Evolutionary conservation across 2,888 invertebrate species (phyloP), one percentile per base, ranked within the genome.

Genomic region (Lymantria monacha): DNA sequence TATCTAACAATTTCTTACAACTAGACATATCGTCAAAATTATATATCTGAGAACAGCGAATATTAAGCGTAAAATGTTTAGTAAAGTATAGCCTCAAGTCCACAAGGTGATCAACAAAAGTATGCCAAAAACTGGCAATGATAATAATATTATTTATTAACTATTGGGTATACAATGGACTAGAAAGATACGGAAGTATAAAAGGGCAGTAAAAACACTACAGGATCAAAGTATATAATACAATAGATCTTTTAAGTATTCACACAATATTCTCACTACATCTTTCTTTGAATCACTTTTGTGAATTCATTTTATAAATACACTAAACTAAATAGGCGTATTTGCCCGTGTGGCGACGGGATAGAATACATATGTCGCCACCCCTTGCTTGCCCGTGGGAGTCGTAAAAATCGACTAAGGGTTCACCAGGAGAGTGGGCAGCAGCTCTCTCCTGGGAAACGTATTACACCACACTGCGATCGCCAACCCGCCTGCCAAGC

Each of bases 171-270:
- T 63, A 76, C 62, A 63, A 69, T 69, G 65, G 61, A 59, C 62
- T 72, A 79, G 70, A 81, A 77, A 79, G 72, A 74, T 76, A 74
- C 66, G 67, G 81, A 86, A 83, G 88, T 88, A 87, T 79, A 87
- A 89, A 88, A 89, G 81, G 81, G 83, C 76, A 72, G 85, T 88
- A 88, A 83, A 89, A 89, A 89, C 73, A 83, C 87, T 87, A 87
- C 79, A 66, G 84, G 83, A 69, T 63, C 76, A 81, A 80, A 72
- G 76, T 85, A 74, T 85, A 85, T 78, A 82, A 78, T 85, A 85
- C 81, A 81, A 74, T 81, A 69, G 57, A 65, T 67, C 63, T 63
- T 62, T 69, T 66, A 67, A 60, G 65, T 71, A 78, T 74, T 65
- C 61, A 68, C 69, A 66, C 69, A 74, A 63, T 70, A 69, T 70